Percentiles rank a stretch among this genome's conserved stretches.
Conservation (phyloP, 2,113 vertebrate species). For the Charina bottae region DNA sequence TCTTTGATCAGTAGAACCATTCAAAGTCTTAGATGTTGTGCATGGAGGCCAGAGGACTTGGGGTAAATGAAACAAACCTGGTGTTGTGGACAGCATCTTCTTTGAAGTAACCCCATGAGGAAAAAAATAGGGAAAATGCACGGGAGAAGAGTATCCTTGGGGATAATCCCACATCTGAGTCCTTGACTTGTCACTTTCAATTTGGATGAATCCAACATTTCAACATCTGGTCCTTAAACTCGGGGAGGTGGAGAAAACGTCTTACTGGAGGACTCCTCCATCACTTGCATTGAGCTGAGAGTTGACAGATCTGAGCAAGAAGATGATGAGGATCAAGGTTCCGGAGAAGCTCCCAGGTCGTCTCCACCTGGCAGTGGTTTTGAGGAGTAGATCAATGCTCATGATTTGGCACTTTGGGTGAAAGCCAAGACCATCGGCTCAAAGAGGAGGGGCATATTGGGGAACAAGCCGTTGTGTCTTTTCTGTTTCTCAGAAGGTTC, state of each 20-base stretch:
- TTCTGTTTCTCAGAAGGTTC: neutral
- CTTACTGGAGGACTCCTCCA: neutral
- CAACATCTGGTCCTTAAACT: no score
- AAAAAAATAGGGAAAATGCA: no score
- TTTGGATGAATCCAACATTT: neutral
- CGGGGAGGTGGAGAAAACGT: neutral
- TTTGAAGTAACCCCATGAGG: no score
- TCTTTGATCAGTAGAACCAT: neutral
- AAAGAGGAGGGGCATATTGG: neutral
- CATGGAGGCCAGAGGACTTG: neutral
- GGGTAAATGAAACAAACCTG: no score
- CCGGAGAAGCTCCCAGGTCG: neutral
- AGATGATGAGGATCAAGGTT: neutral
- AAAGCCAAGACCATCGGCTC: neutral
- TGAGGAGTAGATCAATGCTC: neutral
- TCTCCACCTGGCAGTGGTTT: neutral
- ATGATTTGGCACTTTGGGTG: neutral
- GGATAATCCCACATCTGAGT: no score
- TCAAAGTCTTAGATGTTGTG: neutral
- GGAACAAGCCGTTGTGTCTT: neutral
- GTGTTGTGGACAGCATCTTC: no score
- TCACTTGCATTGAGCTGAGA: neutral
- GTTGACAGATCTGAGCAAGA: neutral
- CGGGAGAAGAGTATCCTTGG: no score
- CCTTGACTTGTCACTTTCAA: no score